Conservation (phyloP, 2,113 vertebrate species). For the Tragulus kanchil region DNA sequence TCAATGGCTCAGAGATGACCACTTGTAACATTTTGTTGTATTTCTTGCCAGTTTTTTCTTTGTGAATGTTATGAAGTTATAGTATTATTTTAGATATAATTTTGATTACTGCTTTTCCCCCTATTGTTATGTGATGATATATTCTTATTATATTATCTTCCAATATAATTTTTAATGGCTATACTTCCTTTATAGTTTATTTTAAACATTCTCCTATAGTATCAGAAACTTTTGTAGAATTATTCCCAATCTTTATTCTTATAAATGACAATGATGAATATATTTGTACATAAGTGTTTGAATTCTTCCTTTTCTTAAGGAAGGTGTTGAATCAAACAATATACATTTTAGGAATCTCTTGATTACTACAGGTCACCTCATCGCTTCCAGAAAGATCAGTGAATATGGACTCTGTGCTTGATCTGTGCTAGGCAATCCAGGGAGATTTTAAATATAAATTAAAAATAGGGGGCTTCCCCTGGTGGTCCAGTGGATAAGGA, state of each 20-base stretch:
- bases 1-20: not conserved
- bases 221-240: not conserved
- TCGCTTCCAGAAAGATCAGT: not conserved
- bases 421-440: not conserved
- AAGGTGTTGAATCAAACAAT: not conserved
- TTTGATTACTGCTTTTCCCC: not conserved
- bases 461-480: no score
- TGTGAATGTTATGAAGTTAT: not conserved
- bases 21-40: not conserved
- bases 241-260: not conserved
- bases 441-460: not conserved
- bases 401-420: not conserved
- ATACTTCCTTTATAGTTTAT: not conserved
- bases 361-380: not conserved
- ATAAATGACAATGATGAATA: not conserved
- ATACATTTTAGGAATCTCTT: not conserved
- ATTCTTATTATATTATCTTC: not conserved
- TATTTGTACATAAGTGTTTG: not conserved
- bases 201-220: not conserved
- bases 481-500: no score
- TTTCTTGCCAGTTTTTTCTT: constrained; percentile 19
- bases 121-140: not conserved
- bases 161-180: not conserved
- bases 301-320: constrained; percentile 17
- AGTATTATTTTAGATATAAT: not conserved